Conservation (phyloP, 2,113 vertebrate species). For the Campylorhamphus procurvoides region DNA sequence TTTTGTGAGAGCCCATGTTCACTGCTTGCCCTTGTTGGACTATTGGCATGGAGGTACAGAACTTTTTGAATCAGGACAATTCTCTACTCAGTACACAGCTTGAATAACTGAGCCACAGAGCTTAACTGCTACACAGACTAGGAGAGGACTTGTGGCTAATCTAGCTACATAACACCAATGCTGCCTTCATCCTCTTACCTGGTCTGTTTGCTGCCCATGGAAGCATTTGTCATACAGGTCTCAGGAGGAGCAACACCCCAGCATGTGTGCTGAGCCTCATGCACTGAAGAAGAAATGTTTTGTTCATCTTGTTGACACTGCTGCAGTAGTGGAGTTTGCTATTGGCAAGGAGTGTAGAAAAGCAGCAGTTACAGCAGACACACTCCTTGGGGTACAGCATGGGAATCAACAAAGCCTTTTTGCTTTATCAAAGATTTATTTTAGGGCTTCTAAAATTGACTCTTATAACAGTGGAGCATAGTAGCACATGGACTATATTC, state of each 20-base stretch:
- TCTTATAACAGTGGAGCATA: not conserved
- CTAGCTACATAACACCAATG: not conserved
- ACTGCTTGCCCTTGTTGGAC: not conserved
- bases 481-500: not conserved
- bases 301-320: not conserved
- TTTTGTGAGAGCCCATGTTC: not conserved
- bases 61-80: not conserved
- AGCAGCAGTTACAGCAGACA: not conserved
- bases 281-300: not conserved
- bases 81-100: not conserved
- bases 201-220: not conserved
- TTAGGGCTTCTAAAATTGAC: not conserved
- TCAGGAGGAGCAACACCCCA: not conserved
- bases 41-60: fast-evolving
- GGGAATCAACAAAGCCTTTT: not conserved
- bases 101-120: not conserved
- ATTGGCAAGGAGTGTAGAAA: not conserved
- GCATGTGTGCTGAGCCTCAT: not conserved
- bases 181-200: not conserved
- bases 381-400: not conserved
- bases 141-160: not conserved
- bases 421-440: not conserved
- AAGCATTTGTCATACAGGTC: not conserved
- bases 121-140: not conserved
- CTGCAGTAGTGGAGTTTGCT: not conserved